Base-by-base conservation (phyloP, 2,797 vertebrate species). In the Pseudomugil gertrudae region DNA sequence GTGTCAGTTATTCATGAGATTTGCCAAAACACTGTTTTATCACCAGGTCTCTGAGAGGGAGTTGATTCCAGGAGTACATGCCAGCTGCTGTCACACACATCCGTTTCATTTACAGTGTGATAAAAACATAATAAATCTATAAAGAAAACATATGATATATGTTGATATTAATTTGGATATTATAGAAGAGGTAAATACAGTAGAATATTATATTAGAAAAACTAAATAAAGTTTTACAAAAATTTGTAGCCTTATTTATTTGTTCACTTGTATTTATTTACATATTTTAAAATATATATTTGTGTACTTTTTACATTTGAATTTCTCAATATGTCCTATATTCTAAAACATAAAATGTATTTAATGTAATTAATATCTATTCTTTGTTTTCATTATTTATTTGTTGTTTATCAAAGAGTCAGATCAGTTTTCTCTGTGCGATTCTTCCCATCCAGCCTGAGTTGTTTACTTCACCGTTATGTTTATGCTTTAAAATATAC, bases 1-100 rank as follows among this genome's bases (percentile, higher is more conserved):
- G 51, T 74, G 79, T 89, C 81, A 90, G 72, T 89, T 84, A 89
- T 66, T 75, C 67, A 67, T 21, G 17, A 9, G 26, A 40, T 33
- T 55, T 79, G 78, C 74, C 59, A 80, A 83, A 84, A 80, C 69
- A 50, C 60, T 74, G 17, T 36, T 77, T 80, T 35, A 76, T 29
- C 48, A 26, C 57, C 40, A 45, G 27, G 40, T 54, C 45, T 63
- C 33, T 57, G 9, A 66, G n/a, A 26, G 21, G 40, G 30, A 57
- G 35, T 36, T 53, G 23, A 14, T 57, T 58, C 5, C 32, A 26
- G 57, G 27, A 30, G 26, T 14, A 61, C 4, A 33, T 43, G 15
- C 21, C 48, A 32, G 10, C 23, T n/a, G 32, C 35, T 43, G 19
- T 15, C 2, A 32, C 8, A 48, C 32, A 24, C 9, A 43, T 48